A percentile compares a stretch with the other conserved stretches of the same genome.
Conservation (phyloP, 2,113 vertebrate species). For the Pomatorhinus ruficollis region DNA sequence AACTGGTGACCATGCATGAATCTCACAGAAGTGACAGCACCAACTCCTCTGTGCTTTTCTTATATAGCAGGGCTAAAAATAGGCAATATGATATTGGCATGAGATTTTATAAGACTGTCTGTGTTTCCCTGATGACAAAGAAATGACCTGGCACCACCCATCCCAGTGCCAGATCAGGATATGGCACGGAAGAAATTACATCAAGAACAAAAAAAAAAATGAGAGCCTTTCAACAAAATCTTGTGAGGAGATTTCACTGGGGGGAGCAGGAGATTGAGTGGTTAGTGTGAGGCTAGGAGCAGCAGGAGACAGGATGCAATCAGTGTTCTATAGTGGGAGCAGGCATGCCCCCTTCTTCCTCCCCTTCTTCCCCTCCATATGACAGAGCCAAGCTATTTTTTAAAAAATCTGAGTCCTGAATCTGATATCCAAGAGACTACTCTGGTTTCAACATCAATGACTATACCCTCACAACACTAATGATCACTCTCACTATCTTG, state of each 20-base stretch:
- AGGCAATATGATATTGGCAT: background rate
- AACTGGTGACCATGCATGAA: constrained; percentile 27
- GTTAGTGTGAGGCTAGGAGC: background rate
- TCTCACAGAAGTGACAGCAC: constrained; percentile 12
- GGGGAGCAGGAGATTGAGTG: background rate
- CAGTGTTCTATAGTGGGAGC: background rate
- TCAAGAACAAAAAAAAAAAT: background rate
- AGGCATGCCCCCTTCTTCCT: background rate
- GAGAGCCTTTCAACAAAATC: background rate
- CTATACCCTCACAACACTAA: background rate
- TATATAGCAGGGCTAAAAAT: constrained; percentile 21
- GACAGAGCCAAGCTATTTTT: background rate
- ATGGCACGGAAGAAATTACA: background rate
- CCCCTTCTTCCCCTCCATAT: background rate
- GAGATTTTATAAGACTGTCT: background rate
- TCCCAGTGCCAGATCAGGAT: background rate
- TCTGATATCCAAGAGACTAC: background rate
- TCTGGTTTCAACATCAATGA: background rate
- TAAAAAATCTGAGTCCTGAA: background rate
- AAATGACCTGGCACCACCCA: background rate
- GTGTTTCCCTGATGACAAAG: background rate
- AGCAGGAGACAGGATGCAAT: background rate
- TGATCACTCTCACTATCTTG: background rate
- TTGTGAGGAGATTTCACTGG: background rate
- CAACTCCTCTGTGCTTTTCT: background rate